Base-by-base conservation (phyloP, 2,113 vertebrate species). In the Benitochromis conjunctus region DNA sequence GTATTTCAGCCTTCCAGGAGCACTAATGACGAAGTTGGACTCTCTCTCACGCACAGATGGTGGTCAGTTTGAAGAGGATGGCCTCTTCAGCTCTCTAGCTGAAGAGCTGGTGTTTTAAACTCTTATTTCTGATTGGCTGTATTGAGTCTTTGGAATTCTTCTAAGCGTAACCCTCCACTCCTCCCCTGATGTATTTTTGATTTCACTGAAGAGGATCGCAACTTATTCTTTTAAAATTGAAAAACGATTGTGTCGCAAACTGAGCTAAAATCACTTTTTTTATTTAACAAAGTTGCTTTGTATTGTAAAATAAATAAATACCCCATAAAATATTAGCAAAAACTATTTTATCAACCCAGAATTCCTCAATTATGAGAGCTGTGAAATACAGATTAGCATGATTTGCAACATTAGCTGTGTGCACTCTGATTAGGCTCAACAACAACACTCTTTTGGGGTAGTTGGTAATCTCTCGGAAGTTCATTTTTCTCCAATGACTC, bases 91-190 rank as follows among this genome's bases (percentile, higher is more conserved):
- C 84, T 84, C 83, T 92, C 69, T 41, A 84, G 71, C 9, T 92
- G 85, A 93, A 91, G 90, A 88, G 89, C 53, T 62, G 13, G 57
- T 58, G 24, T 90, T 85, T 85, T 84, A 91, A 83, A 88, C 9
- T n/a, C 91, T 58, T 21, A 1, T 54, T 71, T 88, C 66, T 90
- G 90, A 93, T 94, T 94, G 93, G 93, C 58, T 76, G 31, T 85
- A 48, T 78, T 48, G 71, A 81, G 86, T 69, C 86, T 82, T 88
- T 82, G 86, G 89, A 92, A 91, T 85, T 89, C 38, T 38, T 79
- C 88, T 14, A 55, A 19, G 24, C 7, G 2, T 76, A n/a, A 53
- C 26, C 26, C 26, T 53, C 46, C 4, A 31, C 26, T 76, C 26
- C 46, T n/a, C 18, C 26, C 26, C 46, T 53, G 26, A 76, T 53